These are phyloP conservation scores for Bombus waltoni DNA, from an alignment of 1,140 invertebrate genomes.

Conservation along the genomic window DNA sequence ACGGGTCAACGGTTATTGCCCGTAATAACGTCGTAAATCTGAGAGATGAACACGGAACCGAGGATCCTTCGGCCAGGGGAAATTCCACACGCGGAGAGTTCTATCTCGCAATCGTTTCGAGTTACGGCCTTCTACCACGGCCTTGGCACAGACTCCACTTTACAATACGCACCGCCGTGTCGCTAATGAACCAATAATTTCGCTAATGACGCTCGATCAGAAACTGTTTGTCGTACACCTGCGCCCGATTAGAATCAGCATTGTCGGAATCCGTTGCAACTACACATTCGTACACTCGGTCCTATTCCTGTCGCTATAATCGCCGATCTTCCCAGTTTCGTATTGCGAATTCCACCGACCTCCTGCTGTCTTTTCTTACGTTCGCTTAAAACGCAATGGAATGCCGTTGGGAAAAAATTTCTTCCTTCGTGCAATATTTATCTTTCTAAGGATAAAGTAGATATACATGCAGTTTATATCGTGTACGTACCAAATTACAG, in stretches of 20 bases:
- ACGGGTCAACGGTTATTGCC: conserved; percentile 44
- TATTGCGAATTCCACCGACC: background rate
- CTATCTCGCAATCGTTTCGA: conserved; percentile 26
- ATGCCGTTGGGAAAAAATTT: background rate
- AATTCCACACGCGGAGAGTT: conserved; percentile 5
- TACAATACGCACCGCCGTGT: conserved; percentile 10
- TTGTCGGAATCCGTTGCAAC: conserved; percentile 27
- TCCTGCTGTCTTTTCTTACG: background rate
- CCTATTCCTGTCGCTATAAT: conserved; percentile 4
- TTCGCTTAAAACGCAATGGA: no score
- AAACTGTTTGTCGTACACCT: conserved; percentile 50
- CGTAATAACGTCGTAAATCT: conserved; percentile 54
- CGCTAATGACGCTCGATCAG: conserved; percentile 51
- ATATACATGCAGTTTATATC: background rate
- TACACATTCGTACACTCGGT: background rate
- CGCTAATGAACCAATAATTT: conserved; percentile 55
- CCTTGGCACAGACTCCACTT: background rate
- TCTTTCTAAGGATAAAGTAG: background rate
- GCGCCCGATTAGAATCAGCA: conserved; percentile 24
- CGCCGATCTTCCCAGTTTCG: conserved; percentile 2
- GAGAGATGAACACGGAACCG: conserved; percentile 20
- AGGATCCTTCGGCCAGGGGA: background rate
- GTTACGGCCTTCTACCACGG: background rate
- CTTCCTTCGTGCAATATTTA: background rate
- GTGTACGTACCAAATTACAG: background rate